Evolutionary conservation across 64 coral and sea anemone genomes (phyloP).

Genomic region (Actinia equina): DNA sequence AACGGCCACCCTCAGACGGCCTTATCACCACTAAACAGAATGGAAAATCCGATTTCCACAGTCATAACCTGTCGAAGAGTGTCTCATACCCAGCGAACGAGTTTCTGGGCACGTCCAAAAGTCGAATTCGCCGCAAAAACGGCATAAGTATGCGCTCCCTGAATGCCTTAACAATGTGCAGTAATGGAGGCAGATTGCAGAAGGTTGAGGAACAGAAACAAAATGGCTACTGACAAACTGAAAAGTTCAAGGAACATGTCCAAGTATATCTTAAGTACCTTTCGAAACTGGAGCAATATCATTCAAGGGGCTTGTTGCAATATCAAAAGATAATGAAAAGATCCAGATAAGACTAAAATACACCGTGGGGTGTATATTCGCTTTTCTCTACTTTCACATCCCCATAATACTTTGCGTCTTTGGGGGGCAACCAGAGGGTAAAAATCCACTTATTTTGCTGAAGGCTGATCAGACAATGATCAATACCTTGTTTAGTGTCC

Average conservation of each 20-base stretch:
- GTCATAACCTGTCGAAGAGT: not conserved
- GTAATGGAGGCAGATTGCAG: not conserved
- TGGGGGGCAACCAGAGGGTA: too few species aligned
- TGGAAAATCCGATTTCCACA: not conserved
- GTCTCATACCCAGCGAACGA: not conserved
- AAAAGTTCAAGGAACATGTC: not conserved
- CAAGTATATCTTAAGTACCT: not conserved
- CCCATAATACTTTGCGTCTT: too few species aligned
- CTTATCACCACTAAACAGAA: not conserved
- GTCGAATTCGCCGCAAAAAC: not conserved
- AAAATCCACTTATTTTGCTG: too few species aligned
- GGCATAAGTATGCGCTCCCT: not conserved
- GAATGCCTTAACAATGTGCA: not conserved
- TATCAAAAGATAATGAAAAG: too few species aligned
- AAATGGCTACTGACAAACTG: not conserved
- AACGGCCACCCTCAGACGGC: not conserved
- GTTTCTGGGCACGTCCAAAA: not conserved
- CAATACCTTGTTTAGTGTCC: too few species aligned
- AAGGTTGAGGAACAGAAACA: not conserved
- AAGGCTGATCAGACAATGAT: too few species aligned
- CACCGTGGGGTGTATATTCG: too few species aligned
- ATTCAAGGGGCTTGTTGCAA: too few species aligned
- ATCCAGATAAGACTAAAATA: too few species aligned
- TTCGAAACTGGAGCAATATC: not conserved
- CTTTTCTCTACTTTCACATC: too few species aligned